Conservation (phyloP, 2,797 vertebrate species). For the Cirrhinus mrigala region DNA sequence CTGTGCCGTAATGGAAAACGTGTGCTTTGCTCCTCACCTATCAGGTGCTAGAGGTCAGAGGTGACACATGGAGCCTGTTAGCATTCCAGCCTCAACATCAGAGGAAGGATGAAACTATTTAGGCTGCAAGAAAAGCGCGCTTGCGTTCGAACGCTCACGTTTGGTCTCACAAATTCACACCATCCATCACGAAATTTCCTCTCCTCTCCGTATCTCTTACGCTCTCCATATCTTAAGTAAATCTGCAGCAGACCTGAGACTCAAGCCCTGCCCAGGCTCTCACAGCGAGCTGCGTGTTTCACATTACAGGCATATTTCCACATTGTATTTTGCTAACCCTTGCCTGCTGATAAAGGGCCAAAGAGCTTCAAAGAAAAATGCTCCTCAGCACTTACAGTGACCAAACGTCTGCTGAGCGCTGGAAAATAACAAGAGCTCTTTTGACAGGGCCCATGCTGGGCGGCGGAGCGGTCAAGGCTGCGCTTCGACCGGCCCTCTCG, state of each 20-base stretch:
- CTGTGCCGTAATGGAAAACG: slow-evolving; percentile 55
- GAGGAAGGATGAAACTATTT: slow-evolving; percentile 59
- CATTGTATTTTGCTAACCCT: slow-evolving; percentile 74
- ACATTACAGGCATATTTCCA: slow-evolving; percentile 81
- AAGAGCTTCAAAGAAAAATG: slow-evolving; percentile 61
- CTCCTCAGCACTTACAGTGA: slow-evolving; percentile 66
- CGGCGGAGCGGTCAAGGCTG: slow-evolving; percentile 47
- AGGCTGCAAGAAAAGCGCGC: slow-evolving; percentile 25
- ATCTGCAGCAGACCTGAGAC: slow-evolving; percentile 69
- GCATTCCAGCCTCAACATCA: slow-evolving; percentile 70
- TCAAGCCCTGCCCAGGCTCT: slow-evolving; percentile 65
- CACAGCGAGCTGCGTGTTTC: slow-evolving; percentile 74
- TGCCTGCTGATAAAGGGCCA: slow-evolving; percentile 73
- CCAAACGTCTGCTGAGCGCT: slow-evolving; percentile 68
- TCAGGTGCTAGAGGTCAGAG: slow-evolving; percentile 77
- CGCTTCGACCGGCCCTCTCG: slow-evolving; percentile 26
- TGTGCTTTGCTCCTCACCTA: slow-evolving; percentile 75
- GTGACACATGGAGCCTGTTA: slow-evolving; percentile 79
- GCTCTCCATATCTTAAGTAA: slow-evolving; percentile 65
- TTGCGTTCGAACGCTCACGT: slow-evolving; percentile 63
- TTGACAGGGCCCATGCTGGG: slow-evolving; percentile 68
- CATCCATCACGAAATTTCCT: slow-evolving; percentile 43
- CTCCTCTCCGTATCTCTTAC: slow-evolving; percentile 66
- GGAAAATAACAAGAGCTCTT: slow-evolving; percentile 74
- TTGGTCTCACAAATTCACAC: slow-evolving; percentile 41